phyloP scores from a whole-genome alignment of 2,113 vertebrate genomes.

The Seriola rivoliana region DNA sequence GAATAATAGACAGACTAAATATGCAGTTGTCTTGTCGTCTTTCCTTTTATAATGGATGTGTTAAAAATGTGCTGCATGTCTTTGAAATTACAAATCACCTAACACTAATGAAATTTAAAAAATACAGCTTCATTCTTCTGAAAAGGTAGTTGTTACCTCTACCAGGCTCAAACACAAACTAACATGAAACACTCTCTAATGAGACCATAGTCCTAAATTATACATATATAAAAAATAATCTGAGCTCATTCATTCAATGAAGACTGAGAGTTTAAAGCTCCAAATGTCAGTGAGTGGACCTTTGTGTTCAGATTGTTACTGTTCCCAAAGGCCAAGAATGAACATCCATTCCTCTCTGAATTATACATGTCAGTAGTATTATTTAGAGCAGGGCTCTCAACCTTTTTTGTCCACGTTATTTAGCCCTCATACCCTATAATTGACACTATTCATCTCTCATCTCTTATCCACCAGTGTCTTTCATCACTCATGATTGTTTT shows the following conservation, averaged over 20 bases:
- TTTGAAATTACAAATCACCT: conserved; percentile 6
- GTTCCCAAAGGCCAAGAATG: conserved; percentile 17
- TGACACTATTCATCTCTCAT: neutral
- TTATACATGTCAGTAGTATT: conserved; percentile 15
- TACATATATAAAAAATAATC: conserved; percentile 17
- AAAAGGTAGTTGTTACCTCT: neutral
- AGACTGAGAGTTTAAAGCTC: conserved; percentile 11
- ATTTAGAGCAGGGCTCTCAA: neutral
- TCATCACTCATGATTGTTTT: neutral
- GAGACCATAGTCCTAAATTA: conserved; percentile 15
- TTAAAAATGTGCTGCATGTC: neutral
- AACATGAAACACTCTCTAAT: conserved; percentile 11
- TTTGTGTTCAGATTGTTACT: neutral
- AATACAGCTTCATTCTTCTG: neutral
- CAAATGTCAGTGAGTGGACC: conserved; percentile 1
- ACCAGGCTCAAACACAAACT: conserved; percentile 13
- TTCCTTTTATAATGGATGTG: neutral
- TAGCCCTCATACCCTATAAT: neutral
- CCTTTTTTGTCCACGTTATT: too few species aligned
- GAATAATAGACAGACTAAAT: neutral
- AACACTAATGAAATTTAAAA: neutral
- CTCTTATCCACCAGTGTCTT: neutral
- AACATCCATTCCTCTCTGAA: conserved; percentile 1
- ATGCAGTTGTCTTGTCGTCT: conserved; percentile 15
- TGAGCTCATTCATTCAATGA: conserved; percentile 6